A percentile compares a stretch with the other conserved stretches of the same genome.
These are phyloP conservation scores for Poecilia velifera DNA, from an alignment of 2,797 vertebrate species.

Conservation along the genomic window DNA sequence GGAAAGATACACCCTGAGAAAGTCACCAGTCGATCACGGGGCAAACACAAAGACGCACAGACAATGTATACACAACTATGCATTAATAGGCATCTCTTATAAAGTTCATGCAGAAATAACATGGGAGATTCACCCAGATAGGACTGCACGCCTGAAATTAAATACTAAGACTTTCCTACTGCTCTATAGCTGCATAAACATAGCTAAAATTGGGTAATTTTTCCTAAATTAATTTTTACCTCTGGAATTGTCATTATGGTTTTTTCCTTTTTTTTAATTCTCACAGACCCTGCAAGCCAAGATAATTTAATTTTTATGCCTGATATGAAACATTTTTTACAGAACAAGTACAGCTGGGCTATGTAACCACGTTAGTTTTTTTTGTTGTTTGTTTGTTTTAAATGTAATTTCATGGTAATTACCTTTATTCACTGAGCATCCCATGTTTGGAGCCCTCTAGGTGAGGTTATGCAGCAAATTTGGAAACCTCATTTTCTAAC, in stretches of 20 bases:
- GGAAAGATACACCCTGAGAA: background rate
- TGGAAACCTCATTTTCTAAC: background rate
- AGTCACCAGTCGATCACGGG: background rate
- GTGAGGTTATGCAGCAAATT: background rate
- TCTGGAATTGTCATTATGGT: background rate
- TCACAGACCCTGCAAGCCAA: background rate
- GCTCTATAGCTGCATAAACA: background rate
- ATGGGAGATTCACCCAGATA: background rate
- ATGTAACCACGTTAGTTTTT: background rate
- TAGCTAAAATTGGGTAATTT: background rate
- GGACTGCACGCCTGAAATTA: background rate
- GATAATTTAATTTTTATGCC: background rate
- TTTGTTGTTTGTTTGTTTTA: background rate
- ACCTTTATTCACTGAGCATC: background rate
- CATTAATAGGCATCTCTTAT: background rate
- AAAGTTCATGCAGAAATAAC: background rate
- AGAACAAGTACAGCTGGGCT: background rate
- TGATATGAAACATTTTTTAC: background rate
- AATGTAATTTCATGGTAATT: background rate
- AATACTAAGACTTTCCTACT: background rate
- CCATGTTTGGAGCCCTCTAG: background rate
- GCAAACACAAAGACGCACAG: background rate
- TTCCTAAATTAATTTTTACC: background rate
- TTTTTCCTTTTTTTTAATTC: background rate
- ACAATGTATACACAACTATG: background rate